These are phyloP conservation scores for Diaperis boleti DNA, from an alignment of 2,888 invertebrate genomes.

Conservation along the genomic window DNA sequence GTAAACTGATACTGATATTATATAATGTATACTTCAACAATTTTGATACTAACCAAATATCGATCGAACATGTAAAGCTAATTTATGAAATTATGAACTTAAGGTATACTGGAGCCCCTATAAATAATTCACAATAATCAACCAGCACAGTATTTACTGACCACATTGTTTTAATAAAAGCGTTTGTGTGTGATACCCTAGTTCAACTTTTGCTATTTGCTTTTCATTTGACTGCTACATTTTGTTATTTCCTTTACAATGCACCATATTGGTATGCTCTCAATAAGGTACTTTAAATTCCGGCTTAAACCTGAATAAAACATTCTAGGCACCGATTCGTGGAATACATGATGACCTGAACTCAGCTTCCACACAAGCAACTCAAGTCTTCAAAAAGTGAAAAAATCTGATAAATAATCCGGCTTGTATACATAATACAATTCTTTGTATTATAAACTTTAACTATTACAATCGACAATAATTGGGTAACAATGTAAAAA, in stretches of 20 bases:
- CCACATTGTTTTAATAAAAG: not conserved
- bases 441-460: no score
- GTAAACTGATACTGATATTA: no score
- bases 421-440: no score
- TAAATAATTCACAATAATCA: not conserved
- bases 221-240: conserved; percentile 19
- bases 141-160: not conserved
- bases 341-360: conserved; percentile 31
- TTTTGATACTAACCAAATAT: no score
- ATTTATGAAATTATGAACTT: no score
- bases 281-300: conserved; percentile 33
- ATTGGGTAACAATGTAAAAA: no score
- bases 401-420: no score
- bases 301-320: conserved; percentile 29
- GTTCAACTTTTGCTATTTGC: conserved; percentile 12
- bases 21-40: no score
- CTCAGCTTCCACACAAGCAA: no score
- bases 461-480: no score
- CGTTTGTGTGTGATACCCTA: not conserved
- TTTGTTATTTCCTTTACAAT: conserved; percentile 18
- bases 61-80: no score
- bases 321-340: conserved; percentile 23
- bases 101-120: no score
- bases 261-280: conserved; percentile 18
- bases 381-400: conserved; percentile 4